These are phyloP conservation scores for Barbus barbus DNA, from an alignment of 2,113 vertebrate genomes.

Conservation along the genomic window DNA sequence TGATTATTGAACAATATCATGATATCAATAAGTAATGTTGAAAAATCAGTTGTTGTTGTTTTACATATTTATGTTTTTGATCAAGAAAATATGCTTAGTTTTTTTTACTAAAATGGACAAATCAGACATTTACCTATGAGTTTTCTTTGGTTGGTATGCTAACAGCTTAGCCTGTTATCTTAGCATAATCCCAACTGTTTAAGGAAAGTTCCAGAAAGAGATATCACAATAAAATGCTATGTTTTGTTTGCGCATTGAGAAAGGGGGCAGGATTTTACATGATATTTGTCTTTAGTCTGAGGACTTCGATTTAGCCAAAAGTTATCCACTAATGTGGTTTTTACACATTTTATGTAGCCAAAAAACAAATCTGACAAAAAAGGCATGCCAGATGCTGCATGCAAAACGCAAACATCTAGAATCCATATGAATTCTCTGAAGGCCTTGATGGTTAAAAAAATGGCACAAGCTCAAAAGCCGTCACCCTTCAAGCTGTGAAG, in stretches of 20 bases:
- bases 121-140: neutral
- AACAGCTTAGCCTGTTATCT: slow-evolving; percentile 63
- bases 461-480: slow-evolving; percentile 47
- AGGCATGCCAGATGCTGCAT: slow-evolving; percentile 26
- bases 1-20: neutral
- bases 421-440: slow-evolving; percentile 50
- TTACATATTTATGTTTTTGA: too few relatives aligned
- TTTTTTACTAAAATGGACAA: neutral
- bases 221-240: too few relatives aligned
- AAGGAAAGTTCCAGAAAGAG: neutral
- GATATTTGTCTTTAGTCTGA: slow-evolving; percentile 49
- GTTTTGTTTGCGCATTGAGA: neutral
- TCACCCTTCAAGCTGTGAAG: slow-evolving; percentile 44
- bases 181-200: neutral
- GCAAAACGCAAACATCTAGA: slow-evolving; percentile 49
- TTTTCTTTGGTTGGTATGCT: slow-evolving; percentile 30
- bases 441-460: slow-evolving; percentile 39
- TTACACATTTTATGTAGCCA: neutral
- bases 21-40: neutral
- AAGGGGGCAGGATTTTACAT: neutral
- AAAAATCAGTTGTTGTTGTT: neutral
- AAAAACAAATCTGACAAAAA: neutral
- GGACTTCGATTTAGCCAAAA: neutral
- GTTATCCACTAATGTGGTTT: neutral
- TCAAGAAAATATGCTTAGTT: neutral